Conservation (phyloP, 2,797 vertebrate species). For the Melanotaenia pygmaea region DNA sequence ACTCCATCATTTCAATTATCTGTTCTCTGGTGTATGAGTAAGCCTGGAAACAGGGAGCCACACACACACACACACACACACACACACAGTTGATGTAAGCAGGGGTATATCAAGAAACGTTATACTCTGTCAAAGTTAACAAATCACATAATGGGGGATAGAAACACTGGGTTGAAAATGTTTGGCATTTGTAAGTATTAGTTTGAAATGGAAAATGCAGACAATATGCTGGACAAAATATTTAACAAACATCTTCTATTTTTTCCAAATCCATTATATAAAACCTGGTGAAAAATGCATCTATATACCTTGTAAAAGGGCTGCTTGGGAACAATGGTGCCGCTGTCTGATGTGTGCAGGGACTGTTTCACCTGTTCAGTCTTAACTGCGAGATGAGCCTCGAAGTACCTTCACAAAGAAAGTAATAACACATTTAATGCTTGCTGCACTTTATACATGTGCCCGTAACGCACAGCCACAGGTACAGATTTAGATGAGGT, state of each 20-base stretch:
- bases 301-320: constrained; percentile 88
- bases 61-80: constrained; percentile 15
- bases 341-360: constrained; percentile 91
- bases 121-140: neutral
- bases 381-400: constrained; percentile 94
- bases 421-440: neutral
- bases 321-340: constrained; percentile 88
- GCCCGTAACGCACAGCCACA: neutral
- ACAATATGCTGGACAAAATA: neutral
- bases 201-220: too few relatives aligned
- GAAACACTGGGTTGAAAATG: neutral
- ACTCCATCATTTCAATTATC: constrained; percentile 97
- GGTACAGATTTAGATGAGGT: neutral
- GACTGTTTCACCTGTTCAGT: constrained; percentile 96
- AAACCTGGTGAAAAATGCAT: accelerated
- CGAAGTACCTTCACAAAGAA: constrained; percentile 85
- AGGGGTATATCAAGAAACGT: neutral
- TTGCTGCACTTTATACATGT: neutral
- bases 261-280: neutral
- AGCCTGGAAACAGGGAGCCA: constrained; percentile 76
- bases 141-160: accelerated
- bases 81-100: neutral
- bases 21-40: constrained; percentile 92
- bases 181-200: too few relatives aligned
- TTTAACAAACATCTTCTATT: neutral